phyloP scores from a whole-genome alignment of 1,140 invertebrate species.

The Metopolophium dirhodum region DNA sequence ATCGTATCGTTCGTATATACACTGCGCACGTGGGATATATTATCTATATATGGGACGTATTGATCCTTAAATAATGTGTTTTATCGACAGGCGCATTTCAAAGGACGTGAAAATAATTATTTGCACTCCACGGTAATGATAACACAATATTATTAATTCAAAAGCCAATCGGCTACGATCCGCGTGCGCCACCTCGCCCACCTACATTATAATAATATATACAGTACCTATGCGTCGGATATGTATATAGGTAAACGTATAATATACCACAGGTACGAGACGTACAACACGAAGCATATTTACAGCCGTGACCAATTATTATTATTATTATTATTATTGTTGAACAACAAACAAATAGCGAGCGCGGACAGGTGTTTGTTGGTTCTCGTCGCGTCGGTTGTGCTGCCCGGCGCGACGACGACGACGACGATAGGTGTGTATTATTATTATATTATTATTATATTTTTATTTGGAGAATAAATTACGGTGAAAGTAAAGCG shows the following conservation, averaged over 20 bases:
- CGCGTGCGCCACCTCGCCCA: neutral
- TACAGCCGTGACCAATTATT: slow-evolving; percentile 17
- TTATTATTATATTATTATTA: neutral
- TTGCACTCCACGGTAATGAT: neutral
- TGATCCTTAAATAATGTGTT: neutral
- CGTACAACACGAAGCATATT: neutral
- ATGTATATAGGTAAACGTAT: neutral
- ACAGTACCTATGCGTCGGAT: neutral
- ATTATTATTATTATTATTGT: slow-evolving; percentile 25
- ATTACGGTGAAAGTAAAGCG: slow-evolving; percentile 49
- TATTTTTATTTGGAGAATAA: slow-evolving; percentile 53
- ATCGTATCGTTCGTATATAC: neutral
- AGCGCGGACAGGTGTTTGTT: slow-evolving; percentile 33
- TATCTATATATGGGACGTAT: neutral
- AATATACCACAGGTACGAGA: neutral
- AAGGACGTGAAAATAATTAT: neutral
- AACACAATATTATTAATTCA: neutral
- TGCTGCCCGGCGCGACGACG: neutral
- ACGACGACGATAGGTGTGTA: neutral
- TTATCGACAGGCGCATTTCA: neutral
- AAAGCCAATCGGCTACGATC: neutral
- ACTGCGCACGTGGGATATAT: neutral
- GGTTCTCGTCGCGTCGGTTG: neutral
- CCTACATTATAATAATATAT: neutral
- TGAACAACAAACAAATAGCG: slow-evolving; percentile 25